These are phyloP conservation scores for Rhopilema esculentum DNA, from an alignment of 30 jellyfish, hydroid and myxozoan genomes.

Conservation along the genomic window DNA sequence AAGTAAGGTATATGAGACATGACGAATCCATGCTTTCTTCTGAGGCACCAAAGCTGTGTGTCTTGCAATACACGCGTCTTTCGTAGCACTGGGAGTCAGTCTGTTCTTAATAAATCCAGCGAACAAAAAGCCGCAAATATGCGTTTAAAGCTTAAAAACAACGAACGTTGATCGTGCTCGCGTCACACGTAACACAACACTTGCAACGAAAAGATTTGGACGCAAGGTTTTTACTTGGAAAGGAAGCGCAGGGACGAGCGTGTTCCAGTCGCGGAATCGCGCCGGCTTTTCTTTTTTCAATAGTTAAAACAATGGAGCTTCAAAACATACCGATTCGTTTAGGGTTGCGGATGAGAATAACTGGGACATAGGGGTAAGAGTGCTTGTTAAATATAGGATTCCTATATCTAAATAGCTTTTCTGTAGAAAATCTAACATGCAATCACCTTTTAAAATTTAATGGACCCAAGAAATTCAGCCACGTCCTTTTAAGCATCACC, in stretches of 20 bases:
- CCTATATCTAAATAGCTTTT: neutral
- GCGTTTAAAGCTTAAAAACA: neutral
- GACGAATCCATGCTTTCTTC: neutral
- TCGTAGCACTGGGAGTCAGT: too few relatives aligned
- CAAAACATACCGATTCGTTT: too few relatives aligned
- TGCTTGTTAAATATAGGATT: too few relatives aligned
- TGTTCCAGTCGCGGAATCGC: neutral
- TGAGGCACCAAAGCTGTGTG: neutral
- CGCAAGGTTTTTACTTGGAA: neutral
- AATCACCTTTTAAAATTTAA: conserved; percentile 21
- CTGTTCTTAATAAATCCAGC: neutral
- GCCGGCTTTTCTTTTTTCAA: neutral
- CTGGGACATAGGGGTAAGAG: too few relatives aligned
- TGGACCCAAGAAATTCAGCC: neutral
- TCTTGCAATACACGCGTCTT: neutral
- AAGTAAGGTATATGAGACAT: neutral
- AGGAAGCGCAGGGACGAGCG: neutral
- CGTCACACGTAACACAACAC: neutral
- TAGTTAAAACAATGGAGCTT: too few relatives aligned
- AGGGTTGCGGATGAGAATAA: too few relatives aligned
- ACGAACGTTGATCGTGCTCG: neutral
- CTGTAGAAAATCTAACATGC: conserved; percentile 9
- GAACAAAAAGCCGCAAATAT: neutral
- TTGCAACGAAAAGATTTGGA: neutral
- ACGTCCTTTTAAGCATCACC: conserved; percentile 9